Evolutionary conservation across 2,888 invertebrate species (phyloP).

Genomic region (Zonitis immaculata): DNA sequence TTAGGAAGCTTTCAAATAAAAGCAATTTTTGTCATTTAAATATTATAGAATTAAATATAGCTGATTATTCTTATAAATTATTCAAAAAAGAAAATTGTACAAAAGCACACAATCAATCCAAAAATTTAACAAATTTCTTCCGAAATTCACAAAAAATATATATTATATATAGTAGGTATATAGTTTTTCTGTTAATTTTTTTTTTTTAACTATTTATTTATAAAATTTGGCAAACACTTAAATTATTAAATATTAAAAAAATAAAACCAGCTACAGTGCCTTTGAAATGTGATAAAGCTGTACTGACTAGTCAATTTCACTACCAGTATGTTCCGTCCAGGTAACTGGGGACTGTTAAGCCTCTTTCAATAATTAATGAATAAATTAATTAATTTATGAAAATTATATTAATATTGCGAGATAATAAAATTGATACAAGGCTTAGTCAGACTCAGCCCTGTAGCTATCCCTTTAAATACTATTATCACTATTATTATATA

Average conservation of each 20-base stretch:
- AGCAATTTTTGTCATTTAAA: not conserved
- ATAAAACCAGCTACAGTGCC: slow-evolving; percentile 11
- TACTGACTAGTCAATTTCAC: slow-evolving; percentile 17
- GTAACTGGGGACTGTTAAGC: slow-evolving; percentile 3
- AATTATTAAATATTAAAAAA: not conserved
- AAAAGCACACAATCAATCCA: not conserved
- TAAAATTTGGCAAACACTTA: slow-evolving; percentile 6
- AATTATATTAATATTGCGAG: too few relatives aligned
- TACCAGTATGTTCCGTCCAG: slow-evolving; percentile 15
- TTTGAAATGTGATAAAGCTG: slow-evolving; percentile 14
- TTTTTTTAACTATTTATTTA: slow-evolving; percentile 4
- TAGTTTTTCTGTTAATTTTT: not conserved
- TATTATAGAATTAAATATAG: not conserved
- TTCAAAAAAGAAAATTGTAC: not conserved
- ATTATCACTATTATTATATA: slow-evolving; percentile 7
- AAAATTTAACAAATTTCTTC: not conserved
- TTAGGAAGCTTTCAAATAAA: not conserved
- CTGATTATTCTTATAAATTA: not conserved
- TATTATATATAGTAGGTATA: not conserved
- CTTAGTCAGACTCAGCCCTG: slow-evolving; percentile 1
- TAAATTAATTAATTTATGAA: not conserved
- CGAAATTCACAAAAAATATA: not conserved
- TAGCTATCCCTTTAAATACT: slow-evolving; percentile 2
- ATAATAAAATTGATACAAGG: not conserved
- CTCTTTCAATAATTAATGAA: not conserved